These are phyloP conservation scores for Folsomia candida DNA, from an alignment of 2,888 invertebrate genomes.

Conservation along the genomic window DNA sequence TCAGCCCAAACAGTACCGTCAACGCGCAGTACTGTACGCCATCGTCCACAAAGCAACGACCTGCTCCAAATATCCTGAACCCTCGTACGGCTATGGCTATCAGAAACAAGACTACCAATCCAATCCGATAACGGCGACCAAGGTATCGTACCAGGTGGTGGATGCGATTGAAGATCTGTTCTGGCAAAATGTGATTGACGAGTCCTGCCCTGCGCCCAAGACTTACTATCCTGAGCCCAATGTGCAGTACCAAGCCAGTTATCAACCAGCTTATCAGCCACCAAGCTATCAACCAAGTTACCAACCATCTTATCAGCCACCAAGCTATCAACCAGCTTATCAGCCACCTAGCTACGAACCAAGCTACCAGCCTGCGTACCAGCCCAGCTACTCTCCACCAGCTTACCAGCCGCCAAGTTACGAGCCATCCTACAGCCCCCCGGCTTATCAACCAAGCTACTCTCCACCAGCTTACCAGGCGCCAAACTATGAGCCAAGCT, in stretches of 20 bases:
- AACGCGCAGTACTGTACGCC: slow-evolving; percentile 41
- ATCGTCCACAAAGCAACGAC: slow-evolving; percentile 37
- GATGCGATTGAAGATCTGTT: slow-evolving; percentile 35
- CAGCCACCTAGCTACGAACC: slow-evolving; percentile 12
- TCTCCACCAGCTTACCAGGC: slow-evolving; percentile 11
- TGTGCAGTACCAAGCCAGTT: neutral
- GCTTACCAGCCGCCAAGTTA: slow-evolving; percentile 19
- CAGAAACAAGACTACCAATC: slow-evolving; percentile 35
- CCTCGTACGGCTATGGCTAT: slow-evolving; percentile 26
- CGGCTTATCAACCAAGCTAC: slow-evolving; percentile 1
- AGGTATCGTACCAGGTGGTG: slow-evolving; percentile 31
- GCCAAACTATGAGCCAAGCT: slow-evolving; percentile 17
- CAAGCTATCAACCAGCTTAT: slow-evolving; percentile 19
- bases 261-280: slow-evolving; percentile 19
- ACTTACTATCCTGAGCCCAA: slow-evolving; percentile 42
- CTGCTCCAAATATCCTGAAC: slow-evolving; percentile 29
- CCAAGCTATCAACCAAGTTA: slow-evolving; percentile 12
- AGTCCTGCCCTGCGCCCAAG: slow-evolving; percentile 6
- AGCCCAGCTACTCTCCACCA: slow-evolving; percentile 11
- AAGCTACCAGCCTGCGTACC: slow-evolving; percentile 18
- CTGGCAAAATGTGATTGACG: slow-evolving; percentile 15
- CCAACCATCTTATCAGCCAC: slow-evolving; percentile 14
- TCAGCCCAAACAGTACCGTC: slow-evolving; percentile 24
- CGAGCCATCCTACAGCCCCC: neutral
- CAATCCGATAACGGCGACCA: slow-evolving; percentile 40